Percentiles rank a stretch among this genome's conserved stretches.
These are phyloP conservation scores for Xanthostigma xanthostigma DNA, from an alignment of 2,888 invertebrate species.

Conservation along the genomic window DNA sequence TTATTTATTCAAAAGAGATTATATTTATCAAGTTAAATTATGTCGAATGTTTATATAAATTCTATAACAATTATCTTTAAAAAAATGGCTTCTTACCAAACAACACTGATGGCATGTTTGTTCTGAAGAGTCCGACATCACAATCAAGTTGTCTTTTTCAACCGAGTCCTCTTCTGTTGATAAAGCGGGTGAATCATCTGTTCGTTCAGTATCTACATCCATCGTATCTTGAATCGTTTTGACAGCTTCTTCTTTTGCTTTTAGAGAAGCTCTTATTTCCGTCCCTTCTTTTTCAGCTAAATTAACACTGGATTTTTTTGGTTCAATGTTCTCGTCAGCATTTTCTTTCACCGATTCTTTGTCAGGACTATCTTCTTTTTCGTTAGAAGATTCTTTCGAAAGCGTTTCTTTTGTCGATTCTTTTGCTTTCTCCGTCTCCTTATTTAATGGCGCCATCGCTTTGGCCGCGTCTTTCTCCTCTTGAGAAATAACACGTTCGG, in stretches of 20 bases:
- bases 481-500: slow-evolving; percentile 48
- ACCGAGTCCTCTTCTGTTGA: background rate
- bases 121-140: no score
- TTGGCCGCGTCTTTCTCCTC: slow-evolving; percentile 47
- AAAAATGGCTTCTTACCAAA: background rate
- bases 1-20: no score
- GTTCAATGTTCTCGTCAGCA: no score
- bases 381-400: background rate
- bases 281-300: no score
- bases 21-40: no score
- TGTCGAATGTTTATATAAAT: no score
- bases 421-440: slow-evolving; percentile 5
- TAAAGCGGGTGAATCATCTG: slow-evolving; percentile 2
- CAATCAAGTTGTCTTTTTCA: background rate
- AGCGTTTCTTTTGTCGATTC: slow-evolving; percentile 5
- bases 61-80: no score
- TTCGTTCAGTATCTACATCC: background rate
- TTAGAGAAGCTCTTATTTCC: slow-evolving; percentile 1
- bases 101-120: background rate
- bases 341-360: background rate
- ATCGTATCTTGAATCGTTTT: background rate
- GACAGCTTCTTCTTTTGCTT: slow-evolving; percentile 3
- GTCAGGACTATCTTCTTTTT: slow-evolving; percentile 24
- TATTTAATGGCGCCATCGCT: slow-evolving; percentile 14
- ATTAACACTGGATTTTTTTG: no score